A percentile compares a stretch with the other conserved stretches of the same genome.
Conservation (phyloP, 1,140 invertebrate species). For the Pantala flavescens region DNA sequence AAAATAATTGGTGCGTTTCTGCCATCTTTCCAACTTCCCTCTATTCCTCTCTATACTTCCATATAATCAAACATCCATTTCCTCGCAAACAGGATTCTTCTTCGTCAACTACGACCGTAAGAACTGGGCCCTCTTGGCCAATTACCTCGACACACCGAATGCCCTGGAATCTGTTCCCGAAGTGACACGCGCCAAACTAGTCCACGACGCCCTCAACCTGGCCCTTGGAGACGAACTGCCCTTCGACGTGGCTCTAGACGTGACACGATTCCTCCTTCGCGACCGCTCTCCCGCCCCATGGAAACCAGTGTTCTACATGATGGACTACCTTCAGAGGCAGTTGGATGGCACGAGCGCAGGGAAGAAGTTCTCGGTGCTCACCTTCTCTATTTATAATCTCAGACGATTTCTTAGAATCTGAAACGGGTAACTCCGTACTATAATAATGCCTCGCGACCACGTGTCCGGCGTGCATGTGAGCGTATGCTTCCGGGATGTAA, state of each 20-base stretch:
- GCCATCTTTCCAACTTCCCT: no score
- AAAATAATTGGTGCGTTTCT: no score
- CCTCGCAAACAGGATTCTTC: slow-evolving; percentile 48
- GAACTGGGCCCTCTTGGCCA: slow-evolving; percentile 65
- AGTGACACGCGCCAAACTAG: slow-evolving; percentile 57
- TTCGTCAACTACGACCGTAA: slow-evolving; percentile 67
- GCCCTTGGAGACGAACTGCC: slow-evolving; percentile 63
- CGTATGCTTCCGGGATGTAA: no score
- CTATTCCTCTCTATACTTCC: no score
- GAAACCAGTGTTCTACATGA: slow-evolving; percentile 66
- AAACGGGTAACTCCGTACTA: no score
- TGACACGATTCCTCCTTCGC: slow-evolving; percentile 58
- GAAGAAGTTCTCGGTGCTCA: slow-evolving; percentile 52
- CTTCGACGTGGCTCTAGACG: slow-evolving; percentile 57
- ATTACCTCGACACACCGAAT: slow-evolving; percentile 42
- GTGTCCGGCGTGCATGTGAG: no score
- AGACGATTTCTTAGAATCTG: no score
- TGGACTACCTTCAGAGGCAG: slow-evolving; percentile 60
- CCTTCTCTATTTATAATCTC: no score
- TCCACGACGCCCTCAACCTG: slow-evolving; percentile 68
- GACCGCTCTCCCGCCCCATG: slow-evolving; percentile 62
- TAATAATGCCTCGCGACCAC: no score
- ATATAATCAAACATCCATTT: no score
- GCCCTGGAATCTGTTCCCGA: slow-evolving; percentile 44
- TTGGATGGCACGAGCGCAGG: slow-evolving; percentile 52